Base-by-base conservation (phyloP, 53 echinoderm and acorn worm species). In the Temnopleurus reevesii region DNA sequence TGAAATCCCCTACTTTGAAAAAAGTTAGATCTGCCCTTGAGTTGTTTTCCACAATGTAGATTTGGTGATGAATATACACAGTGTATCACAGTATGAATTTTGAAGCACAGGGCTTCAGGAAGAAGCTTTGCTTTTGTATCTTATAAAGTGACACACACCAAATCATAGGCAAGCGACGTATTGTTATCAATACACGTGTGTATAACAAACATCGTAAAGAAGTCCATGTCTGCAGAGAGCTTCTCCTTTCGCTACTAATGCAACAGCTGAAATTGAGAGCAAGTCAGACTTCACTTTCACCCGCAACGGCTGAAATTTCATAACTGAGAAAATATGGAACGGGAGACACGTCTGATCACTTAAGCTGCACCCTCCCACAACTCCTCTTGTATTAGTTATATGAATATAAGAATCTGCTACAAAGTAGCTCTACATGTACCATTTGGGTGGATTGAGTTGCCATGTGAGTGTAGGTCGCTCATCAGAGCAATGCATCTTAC, bases 231-330 rank as follows among this genome's bases (percentile, higher is more conserved):
- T 9, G 12, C 8, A 15, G 1, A 8, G 41, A 43, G 41, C 71
- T 0, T 71, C 23, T 23, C 21, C 71, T 71, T 56, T 56, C 56
- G 8, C 56, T 24, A 56, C 23, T 71, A 71, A 71, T 71, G 43
- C 71, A 71, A 38, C 23, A 2, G 5, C n/a, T 71, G 41, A 71
- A 36, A n/a, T 71, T 41, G 21, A 41, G 41, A 71, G 71, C 38
- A 71, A 31, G n/a, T 8, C 25, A 49, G 79, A 79, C 38, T 57
- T 36, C 10, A 24, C 60, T 85, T 61, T 46, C 85, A 59, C 61
- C 59, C 58, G 85, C 61, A 85, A 24, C 60, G 17, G 59, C 85
- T 85, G 61, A 60, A 45, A 85, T 85, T 85, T 27, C 85, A 85
- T 44, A 9, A 31, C 35, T 71, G 24, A 12, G 81, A 51, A 81